Evolutionary conservation across 2,797 vertebrate genomes (phyloP).

Genomic region (Notoglanidium macrostoma): DNA sequence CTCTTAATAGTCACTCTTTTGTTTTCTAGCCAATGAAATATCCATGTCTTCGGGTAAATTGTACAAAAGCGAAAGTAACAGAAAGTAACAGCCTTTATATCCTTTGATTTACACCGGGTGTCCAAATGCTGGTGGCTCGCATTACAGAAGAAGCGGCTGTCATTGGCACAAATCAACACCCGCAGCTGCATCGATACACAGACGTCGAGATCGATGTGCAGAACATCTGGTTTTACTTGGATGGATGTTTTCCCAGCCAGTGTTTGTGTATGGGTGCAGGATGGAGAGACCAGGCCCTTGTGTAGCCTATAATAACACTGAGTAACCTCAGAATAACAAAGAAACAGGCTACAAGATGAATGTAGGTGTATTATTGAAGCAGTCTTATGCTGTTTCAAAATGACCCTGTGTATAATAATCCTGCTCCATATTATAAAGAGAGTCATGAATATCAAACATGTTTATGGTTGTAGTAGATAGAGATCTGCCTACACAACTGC

Average conservation of each 20-base stretch:
- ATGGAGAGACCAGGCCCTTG: background rate
- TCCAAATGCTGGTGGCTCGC: conserved; percentile 17
- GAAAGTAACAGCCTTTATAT: too few species aligned
- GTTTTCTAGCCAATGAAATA: conserved; percentile 22
- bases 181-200: conserved; percentile 40
- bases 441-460: background rate
- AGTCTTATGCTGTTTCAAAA: background rate
- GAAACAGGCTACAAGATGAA: background rate
- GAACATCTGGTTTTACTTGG: conserved; percentile 46
- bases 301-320: background rate
- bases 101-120: background rate
- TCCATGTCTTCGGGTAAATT: background rate
- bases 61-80: too few species aligned
- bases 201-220: conserved; percentile 34
- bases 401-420: background rate
- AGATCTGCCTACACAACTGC: background rate
- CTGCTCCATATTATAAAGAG: background rate
- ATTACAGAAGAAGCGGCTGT: conserved; percentile 1
- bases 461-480: background rate
- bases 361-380: background rate
- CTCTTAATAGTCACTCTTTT: conserved; percentile 40
- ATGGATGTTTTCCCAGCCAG: conserved; percentile 27
- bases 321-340: background rate
- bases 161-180: conserved; percentile 42
- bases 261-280: background rate